Conservation (phyloP, 1,140 invertebrate species). For the Physella acuta region DNA sequence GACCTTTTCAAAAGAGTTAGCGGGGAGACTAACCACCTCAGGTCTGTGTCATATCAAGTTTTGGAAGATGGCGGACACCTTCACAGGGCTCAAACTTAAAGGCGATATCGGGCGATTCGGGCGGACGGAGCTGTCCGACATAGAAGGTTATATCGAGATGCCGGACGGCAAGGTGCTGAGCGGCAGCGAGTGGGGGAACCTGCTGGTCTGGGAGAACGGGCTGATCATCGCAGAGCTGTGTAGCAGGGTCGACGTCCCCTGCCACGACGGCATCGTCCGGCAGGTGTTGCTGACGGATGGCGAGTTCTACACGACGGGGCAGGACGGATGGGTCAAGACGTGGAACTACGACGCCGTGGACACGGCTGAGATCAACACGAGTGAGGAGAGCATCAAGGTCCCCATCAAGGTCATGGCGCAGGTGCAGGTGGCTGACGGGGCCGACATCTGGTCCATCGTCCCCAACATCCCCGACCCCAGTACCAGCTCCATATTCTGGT, state of each 20-base stretch:
- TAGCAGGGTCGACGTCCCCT: slow-evolving; percentile 61
- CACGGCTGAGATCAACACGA: slow-evolving; percentile 24
- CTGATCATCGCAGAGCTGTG: slow-evolving; percentile 70
- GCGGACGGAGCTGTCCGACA: slow-evolving; percentile 83
- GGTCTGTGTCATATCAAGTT: slow-evolving; percentile 81
- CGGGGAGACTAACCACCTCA: slow-evolving; percentile 73
- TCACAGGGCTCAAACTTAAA: slow-evolving; percentile 83
- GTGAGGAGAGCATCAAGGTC: slow-evolving; percentile 19
- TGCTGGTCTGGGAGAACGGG: slow-evolving; percentile 81
- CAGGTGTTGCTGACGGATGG: slow-evolving; percentile 70
- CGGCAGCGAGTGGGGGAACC: slow-evolving; percentile 83
- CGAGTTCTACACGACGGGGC: slow-evolving; percentile 66
- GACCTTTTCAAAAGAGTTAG: slow-evolving; percentile 74
- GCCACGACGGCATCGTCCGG: slow-evolving; percentile 72
- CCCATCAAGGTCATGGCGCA: slow-evolving; percentile 68
- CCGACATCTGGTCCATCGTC: slow-evolving; percentile 41
- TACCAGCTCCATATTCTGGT: slow-evolving; percentile 16
- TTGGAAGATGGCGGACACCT: slow-evolving; percentile 85
- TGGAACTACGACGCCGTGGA: slow-evolving; percentile 74
- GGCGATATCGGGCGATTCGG: slow-evolving; percentile 80
- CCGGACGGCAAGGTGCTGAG: slow-evolving; percentile 82
- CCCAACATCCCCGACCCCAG: neutral
- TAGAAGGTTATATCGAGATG: slow-evolving; percentile 76
- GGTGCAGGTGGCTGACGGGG: slow-evolving; percentile 74
- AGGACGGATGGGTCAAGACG: slow-evolving; percentile 75